phyloP scores from a whole-genome alignment of 2,113 vertebrate genomes.

The Enhydra lutris region DNA sequence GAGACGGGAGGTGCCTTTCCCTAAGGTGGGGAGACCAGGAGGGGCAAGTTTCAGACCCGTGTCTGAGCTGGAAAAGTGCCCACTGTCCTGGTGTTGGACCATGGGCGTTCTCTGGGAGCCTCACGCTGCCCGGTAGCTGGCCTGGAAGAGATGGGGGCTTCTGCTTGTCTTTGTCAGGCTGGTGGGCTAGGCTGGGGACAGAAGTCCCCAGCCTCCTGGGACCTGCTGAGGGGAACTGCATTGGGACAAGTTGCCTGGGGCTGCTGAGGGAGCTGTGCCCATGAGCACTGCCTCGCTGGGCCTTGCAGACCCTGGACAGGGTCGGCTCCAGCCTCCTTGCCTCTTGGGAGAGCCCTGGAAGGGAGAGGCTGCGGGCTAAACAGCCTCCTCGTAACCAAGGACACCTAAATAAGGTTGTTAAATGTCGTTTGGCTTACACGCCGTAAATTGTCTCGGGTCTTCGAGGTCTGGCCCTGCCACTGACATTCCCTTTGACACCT shows the following conservation, averaged over 20 bases:
- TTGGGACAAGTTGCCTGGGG: not conserved
- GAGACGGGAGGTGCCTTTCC: not conserved
- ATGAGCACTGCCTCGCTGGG: not conserved
- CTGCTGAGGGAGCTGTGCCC: not conserved
- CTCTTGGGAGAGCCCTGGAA: not conserved
- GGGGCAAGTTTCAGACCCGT: not conserved
- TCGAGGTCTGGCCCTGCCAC: not conserved
- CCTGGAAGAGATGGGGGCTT: not conserved
- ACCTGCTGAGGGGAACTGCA: not conserved
- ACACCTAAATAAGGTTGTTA: not conserved
- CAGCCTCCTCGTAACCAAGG: not conserved
- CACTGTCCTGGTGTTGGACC: not conserved
- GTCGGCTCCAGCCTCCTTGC: not conserved
- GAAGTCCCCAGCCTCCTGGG: not conserved
- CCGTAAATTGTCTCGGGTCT: not conserved
- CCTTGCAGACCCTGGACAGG: not conserved
- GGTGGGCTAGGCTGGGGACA: not conserved
- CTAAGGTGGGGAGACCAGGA: not conserved
- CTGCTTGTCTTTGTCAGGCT: not conserved
- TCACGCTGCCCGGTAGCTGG: not conserved
- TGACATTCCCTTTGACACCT: not conserved
- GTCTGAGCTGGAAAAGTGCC: no score
- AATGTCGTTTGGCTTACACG: not conserved
- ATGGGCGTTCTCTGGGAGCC: not conserved
- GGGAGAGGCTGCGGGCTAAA: not conserved